These are phyloP conservation scores for Drosophila persimilis DNA, from an alignment of 1,140 invertebrate genomes.

Conservation along the genomic window DNA sequence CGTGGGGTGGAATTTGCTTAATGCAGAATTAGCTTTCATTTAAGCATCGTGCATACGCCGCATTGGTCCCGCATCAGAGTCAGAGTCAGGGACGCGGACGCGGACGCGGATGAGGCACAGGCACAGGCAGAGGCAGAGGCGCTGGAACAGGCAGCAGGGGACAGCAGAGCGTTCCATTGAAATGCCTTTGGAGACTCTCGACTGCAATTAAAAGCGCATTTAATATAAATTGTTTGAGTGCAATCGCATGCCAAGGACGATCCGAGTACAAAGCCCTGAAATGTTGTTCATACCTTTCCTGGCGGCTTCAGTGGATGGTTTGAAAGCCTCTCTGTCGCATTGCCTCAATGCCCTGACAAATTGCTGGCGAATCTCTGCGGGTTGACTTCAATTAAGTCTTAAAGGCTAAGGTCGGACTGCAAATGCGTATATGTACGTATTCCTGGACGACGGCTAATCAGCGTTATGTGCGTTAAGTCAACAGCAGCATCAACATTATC, in stretches of 20 bases:
- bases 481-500: constrained; percentile 64
- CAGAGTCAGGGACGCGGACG: not conserved
- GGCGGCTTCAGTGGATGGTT: constrained; percentile 4
- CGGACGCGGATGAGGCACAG: no score
- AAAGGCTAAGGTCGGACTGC: constrained; percentile 3
- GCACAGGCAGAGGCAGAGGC: no score
- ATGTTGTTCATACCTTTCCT: constrained; percentile 10
- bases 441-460: constrained; percentile 43
- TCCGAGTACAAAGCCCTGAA: constrained; percentile 24
- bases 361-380: constrained; percentile 11
- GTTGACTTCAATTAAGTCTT: constrained; percentile 20
- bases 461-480: constrained; percentile 69
- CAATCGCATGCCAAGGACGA: constrained; percentile 52
- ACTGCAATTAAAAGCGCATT: constrained; percentile 67
- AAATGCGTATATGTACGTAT: constrained; percentile 12
- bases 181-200: constrained; percentile 42
- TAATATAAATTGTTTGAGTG: constrained; percentile 64
- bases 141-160: no score
- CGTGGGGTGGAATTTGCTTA: constrained; percentile 31
- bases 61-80: constrained; percentile 16
- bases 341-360: constrained; percentile 5
- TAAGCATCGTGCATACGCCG: constrained; percentile 44
- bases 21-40: constrained; percentile 48
- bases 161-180: constrained; percentile 26
- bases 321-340: constrained; percentile 1